These are phyloP conservation scores for Napeogenes inachia DNA, from an alignment of 2,888 invertebrate species.

Conservation along the genomic window DNA sequence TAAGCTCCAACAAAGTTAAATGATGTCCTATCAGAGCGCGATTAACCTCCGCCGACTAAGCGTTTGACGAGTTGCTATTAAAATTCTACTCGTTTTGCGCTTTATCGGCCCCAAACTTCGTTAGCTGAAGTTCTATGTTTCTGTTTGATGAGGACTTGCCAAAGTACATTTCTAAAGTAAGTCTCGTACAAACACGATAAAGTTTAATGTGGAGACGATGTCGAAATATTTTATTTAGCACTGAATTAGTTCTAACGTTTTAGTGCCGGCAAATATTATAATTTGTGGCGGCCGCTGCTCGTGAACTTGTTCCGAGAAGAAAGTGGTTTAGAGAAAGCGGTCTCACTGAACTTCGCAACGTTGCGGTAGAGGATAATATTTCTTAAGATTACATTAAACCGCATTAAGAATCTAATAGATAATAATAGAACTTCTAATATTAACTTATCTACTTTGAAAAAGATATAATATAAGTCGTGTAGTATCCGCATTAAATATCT, in stretches of 20 bases:
- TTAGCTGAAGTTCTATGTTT: conserved; percentile 55
- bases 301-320: conserved; percentile 16
- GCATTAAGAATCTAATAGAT: neutral
- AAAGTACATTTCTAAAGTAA: conserved; percentile 51
- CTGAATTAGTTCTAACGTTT: conserved; percentile 34
- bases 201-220: conserved; percentile 45
- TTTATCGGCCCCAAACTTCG: conserved; percentile 55
- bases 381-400: neutral
- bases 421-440: neutral
- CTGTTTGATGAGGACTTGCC: conserved; percentile 52
- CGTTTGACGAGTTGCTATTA: conserved; percentile 43
- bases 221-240: conserved; percentile 39
- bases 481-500: conserved; percentile 6
- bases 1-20: conserved; percentile 5
- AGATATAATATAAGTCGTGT: neutral
- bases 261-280: conserved; percentile 36
- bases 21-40: conserved; percentile 26
- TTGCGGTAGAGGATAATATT: neutral
- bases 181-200: conserved; percentile 51
- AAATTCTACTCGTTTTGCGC: conserved; percentile 51
- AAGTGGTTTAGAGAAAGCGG: neutral
- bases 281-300: conserved; percentile 27
- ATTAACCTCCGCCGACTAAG: conserved; percentile 38
- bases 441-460: neutral
- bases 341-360: too few relatives aligned